Evolutionary conservation across 35 echinoderm and acorn worm genomes (phyloP).

Genomic region (Apostichopus japonicus): DNA sequence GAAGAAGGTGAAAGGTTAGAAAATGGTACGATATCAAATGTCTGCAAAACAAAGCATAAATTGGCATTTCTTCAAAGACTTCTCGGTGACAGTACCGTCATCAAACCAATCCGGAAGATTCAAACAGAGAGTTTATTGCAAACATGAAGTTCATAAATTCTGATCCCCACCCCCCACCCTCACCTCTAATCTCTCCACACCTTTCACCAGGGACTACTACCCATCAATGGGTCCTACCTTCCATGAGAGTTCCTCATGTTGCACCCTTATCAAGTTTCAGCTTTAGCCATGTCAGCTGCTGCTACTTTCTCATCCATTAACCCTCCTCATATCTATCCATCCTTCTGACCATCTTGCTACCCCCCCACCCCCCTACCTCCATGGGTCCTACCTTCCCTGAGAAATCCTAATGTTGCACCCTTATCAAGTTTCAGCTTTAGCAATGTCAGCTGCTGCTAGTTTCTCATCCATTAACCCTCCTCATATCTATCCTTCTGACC

Average conservation of each 20-base stretch:
- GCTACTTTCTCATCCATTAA: slow-evolving; percentile 80
- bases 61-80: too few relatives aligned
- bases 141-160: too few relatives aligned
- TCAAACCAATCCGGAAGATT: too few relatives aligned
- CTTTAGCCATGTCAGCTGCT: slow-evolving; percentile 74
- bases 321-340: slow-evolving; percentile 85
- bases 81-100: too few relatives aligned
- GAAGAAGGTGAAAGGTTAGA: not conserved
- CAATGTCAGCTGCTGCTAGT: slow-evolving; percentile 72
- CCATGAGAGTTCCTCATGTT: slow-evolving; percentile 82
- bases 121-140: too few relatives aligned
- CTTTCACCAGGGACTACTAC: too few relatives aligned
- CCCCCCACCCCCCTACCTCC: too few relatives aligned
- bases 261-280: slow-evolving; percentile 79
- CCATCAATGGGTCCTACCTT: slow-evolving; percentile 60
- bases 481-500: too few relatives aligned
- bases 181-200: too few relatives aligned
- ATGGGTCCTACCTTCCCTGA: slow-evolving; percentile 74
- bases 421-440: slow-evolving; percentile 86
- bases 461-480: slow-evolving; percentile 79
- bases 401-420: slow-evolving; percentile 77
- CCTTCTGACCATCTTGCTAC: slow-evolving; percentile 17
- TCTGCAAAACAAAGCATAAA: too few relatives aligned
- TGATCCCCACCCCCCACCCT: too few relatives aligned
- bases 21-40: too few relatives aligned